Evolutionary conservation across 2,888 invertebrate genomes (phyloP), one percentile per base, ranked within the genome.

Genomic region (Torymus texanus): DNA sequence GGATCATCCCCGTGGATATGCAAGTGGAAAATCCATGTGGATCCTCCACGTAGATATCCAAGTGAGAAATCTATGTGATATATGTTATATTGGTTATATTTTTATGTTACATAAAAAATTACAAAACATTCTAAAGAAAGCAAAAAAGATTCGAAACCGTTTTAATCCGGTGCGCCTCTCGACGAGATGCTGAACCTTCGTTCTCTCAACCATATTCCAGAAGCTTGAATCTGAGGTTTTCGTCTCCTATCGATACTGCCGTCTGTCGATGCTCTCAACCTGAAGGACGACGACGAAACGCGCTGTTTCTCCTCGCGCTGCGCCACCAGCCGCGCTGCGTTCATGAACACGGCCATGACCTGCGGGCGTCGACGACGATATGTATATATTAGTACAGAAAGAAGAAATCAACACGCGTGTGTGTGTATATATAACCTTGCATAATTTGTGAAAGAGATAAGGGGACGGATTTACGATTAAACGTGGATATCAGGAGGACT

Each of bases 271-370:
- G 95, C 95, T 62, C 96, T 92, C 66, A 93, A 94, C 13, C 95
- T 92, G 90, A 96, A 96, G 16, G 75, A 55, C 12, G 58, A n/a
- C 89, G 77, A 91, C 88, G 71, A 91, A 85, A 83, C 87, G 5
- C 4, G n/a, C 5, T 2, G 58, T 8, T 10, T 53, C 53, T 75
- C 92, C 89, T 84, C 90, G 89, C 84, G 85, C 87, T 88, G 85
- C 87, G 88, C 87, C 79, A 90, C 72, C 85, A 88, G 61, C 85
- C 87, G 83, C 55, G 83, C 80, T 0, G 94, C 93, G 86, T 95
- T 95, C n/a, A 94, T 92, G 87, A 96, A 96, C 3, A 96, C 95
- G 11, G 93, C 92, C 91, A 92, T 93, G 1, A 96, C 95, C 95
- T 95, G 87, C n/a, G 61, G 12, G 11, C n/a, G n/a, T n/a, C 16